Conservation (phyloP, 2,797 vertebrate genomes). For the Hydrolagus colliei region DNA sequence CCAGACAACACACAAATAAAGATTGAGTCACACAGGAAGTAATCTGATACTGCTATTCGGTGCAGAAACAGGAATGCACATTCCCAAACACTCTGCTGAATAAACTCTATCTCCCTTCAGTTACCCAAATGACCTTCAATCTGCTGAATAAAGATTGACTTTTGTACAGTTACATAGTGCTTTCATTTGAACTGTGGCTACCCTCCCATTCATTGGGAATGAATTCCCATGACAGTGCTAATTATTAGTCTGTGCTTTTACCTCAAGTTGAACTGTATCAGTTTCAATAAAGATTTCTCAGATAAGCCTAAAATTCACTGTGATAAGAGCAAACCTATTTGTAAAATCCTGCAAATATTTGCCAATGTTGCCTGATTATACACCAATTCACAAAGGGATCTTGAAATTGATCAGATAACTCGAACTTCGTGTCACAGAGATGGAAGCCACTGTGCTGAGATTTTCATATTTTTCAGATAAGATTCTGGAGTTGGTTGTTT, state of each 20-base stretch:
- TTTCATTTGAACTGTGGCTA: too few relatives aligned
- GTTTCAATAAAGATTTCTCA: neutral
- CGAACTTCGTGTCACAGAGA: too few relatives aligned
- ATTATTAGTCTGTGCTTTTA: neutral
- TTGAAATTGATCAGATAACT: too few relatives aligned
- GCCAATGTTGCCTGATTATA: neutral
- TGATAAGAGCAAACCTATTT: neutral
- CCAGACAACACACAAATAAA: neutral
- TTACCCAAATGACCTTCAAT: neutral
- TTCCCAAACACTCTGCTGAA: neutral
- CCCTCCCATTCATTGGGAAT: too few relatives aligned
- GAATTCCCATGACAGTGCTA: neutral
- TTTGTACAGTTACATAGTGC: too few relatives aligned
- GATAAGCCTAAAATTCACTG: neutral
- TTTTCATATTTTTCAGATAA: too few relatives aligned
- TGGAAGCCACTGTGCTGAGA: too few relatives aligned
- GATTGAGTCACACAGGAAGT: neutral
- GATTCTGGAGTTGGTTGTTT: too few relatives aligned
- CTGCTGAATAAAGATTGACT: neutral
- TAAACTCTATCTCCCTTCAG: neutral
- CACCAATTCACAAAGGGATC: too few relatives aligned
- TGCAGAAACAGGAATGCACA: too few relatives aligned
- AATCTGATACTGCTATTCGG: neutral
- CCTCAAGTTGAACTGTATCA: neutral
- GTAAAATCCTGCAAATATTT: neutral